Percentiles rank a stretch among this genome's conserved stretches.
Conservation (phyloP, 2,113 vertebrate genomes). For the Pelvicachromis taeniatus region DNA sequence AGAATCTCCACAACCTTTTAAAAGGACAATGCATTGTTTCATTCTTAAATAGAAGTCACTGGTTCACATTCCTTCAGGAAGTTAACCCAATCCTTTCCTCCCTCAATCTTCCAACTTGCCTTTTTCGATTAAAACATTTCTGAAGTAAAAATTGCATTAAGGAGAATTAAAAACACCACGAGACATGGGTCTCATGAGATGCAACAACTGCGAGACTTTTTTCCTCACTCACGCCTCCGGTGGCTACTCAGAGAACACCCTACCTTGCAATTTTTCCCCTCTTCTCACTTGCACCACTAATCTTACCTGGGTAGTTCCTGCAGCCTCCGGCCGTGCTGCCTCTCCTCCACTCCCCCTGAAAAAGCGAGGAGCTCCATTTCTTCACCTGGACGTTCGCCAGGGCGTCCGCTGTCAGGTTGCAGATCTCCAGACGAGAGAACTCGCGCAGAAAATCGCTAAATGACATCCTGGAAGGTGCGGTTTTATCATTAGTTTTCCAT, state of each 20-base stretch:
- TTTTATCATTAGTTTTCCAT: neutral
- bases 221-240: too few relatives aligned
- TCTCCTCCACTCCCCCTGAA: slow-evolving; percentile 85
- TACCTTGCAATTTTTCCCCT: rapidly evolving
- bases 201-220: neutral
- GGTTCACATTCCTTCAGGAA: slow-evolving; percentile 7
- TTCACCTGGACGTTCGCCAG: slow-evolving; percentile 76
- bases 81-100: neutral
- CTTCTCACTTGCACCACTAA: neutral
- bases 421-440: slow-evolving; percentile 90
- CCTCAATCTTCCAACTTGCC: neutral
- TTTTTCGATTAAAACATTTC: neutral
- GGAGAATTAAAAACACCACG: neutral
- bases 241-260: too few relatives aligned
- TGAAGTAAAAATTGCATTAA: neutral
- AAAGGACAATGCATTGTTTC: neutral
- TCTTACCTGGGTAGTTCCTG: slow-evolving; percentile 81
- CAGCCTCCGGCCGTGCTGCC: slow-evolving; percentile 94
- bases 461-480: slow-evolving; percentile 80
- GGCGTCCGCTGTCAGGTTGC: slow-evolving; percentile 90
- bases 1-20: neutral
- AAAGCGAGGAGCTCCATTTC: slow-evolving; percentile 86
- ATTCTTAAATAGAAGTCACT: slow-evolving; percentile 16
- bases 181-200: neutral
- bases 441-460: slow-evolving; percentile 86